These are phyloP conservation scores for Tadarida brasiliensis DNA, from an alignment of 2,797 vertebrate genomes.

Conservation along the genomic window DNA sequence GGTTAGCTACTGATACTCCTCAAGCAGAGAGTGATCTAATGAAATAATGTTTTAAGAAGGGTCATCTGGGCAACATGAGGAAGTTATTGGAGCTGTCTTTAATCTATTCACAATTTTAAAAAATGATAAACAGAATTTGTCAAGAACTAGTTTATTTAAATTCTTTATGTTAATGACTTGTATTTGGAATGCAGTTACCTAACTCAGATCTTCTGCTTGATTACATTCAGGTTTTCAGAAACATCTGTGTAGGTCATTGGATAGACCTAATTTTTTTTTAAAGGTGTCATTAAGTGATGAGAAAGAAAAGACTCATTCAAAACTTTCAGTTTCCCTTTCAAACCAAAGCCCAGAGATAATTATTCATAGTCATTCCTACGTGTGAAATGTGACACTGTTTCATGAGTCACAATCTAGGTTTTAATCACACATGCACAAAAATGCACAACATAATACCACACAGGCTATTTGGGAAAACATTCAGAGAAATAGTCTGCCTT, in stretches of 20 bases:
- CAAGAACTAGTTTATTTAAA: slow-evolving; percentile 10
- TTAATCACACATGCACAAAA: slow-evolving; percentile 41
- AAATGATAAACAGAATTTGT: neutral
- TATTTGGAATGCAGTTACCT: slow-evolving; percentile 53
- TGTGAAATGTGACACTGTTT: slow-evolving; percentile 68
- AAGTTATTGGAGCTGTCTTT: neutral
- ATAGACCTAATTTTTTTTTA: slow-evolving; percentile 30
- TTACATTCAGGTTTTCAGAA: slow-evolving; percentile 42
- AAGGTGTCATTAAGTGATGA: slow-evolving; percentile 52
- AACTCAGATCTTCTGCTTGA: neutral
- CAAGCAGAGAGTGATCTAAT: neutral
- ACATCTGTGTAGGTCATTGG: slow-evolving; percentile 43
- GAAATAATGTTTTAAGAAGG: neutral
- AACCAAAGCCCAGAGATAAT: slow-evolving; percentile 44
- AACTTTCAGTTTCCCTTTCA: slow-evolving; percentile 50
- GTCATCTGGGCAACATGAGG: neutral
- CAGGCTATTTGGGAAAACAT: slow-evolving; percentile 60
- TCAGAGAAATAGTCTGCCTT: slow-evolving; percentile 51
- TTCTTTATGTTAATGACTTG: neutral
- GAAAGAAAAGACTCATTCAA: slow-evolving; percentile 47
- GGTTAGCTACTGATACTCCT: neutral
- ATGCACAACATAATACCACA: slow-evolving; percentile 18
- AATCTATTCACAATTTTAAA: neutral
- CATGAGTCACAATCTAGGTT: slow-evolving; percentile 64
- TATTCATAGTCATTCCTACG: slow-evolving; percentile 62